Base-by-base conservation (phyloP, 2,888 invertebrate species). In the Aethes cnicana region DNA sequence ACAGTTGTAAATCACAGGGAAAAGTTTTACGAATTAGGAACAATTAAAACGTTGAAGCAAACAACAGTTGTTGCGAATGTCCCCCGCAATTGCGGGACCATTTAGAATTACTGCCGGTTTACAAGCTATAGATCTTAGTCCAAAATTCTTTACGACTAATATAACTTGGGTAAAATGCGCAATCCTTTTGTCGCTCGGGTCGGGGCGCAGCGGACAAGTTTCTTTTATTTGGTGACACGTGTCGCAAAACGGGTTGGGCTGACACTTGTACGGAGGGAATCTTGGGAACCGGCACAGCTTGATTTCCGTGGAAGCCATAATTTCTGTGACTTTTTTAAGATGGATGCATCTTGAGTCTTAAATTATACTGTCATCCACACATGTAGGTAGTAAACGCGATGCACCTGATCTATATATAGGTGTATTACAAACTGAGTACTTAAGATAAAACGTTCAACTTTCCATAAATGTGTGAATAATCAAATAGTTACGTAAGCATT, bases 41-140 rank as follows among this genome's bases (percentile, higher is more conserved):
- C 88, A 86, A 88, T 88, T 89, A 88, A 84, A 88, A 84, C 84
- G 80, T 83, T 74, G 79, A 77, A 80, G 80, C 81, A 83, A 88
- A 88, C 87, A 89, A 82, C 88, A 88, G 87, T 88, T 89, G 89
- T 81, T 82, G 77, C 80, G 65, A 87, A 88, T 87, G 86, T 82
- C 82, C 81, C 76, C 81, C 77, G 79, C 84, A 83, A 87, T 82
- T 81, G 85, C 83, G 84, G 80, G 82, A 79, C 81, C 81, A 84
- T 86, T 85, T 78, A 81, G 78, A 89, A 74, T 84, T 83, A 86
- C 79, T 80, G 74, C 69, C 78, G 79, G 81, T 84, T 87, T 82
- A 82, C 81, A 81, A 83, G 75, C 83, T 78, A 88, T 88, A 85
- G 84, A 83, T 87, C 87, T 84, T 81, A 81, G 82, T 86, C 84